Percentiles rank a stretch among this genome's conserved stretches.
These are phyloP conservation scores for Rhinatrema bivittatum DNA, from an alignment of 2,797 vertebrate genomes.

Conservation along the genomic window DNA sequence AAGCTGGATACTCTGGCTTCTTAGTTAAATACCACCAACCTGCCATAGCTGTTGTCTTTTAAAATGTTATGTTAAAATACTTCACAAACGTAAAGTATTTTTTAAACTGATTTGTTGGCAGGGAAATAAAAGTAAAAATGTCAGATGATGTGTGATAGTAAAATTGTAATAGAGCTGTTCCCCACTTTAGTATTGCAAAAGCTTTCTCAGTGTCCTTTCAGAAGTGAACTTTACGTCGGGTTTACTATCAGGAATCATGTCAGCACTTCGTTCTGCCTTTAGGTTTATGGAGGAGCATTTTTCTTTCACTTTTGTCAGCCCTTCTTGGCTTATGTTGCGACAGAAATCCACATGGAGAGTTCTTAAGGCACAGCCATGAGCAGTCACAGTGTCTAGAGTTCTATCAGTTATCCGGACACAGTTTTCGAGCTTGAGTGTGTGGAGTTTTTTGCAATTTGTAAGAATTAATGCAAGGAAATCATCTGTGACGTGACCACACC, in stretches of 20 bases:
- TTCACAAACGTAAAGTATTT: no score
- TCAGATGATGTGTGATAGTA: not conserved
- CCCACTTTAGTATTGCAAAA: slow-evolving; percentile 44
- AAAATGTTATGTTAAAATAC: no score
- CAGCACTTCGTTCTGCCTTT: slow-evolving; percentile 75
- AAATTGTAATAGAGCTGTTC: not conserved
- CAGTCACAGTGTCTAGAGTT: slow-evolving; percentile 56
- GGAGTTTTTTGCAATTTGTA: slow-evolving; percentile 63
- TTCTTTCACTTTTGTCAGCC: slow-evolving; percentile 55
- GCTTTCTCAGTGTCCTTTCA: slow-evolving; percentile 51
- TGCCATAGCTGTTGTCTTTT: no score
- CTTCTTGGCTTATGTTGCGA: slow-evolving; percentile 74
- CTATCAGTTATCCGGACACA: slow-evolving; percentile 82
- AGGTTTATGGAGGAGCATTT: slow-evolving; percentile 61
- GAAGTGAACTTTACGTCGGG: slow-evolving; percentile 44
- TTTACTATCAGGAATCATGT: slow-evolving; percentile 79
- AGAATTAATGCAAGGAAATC: slow-evolving; percentile 60
- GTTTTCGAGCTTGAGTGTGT: slow-evolving; percentile 74
- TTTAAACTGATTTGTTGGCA: no score
- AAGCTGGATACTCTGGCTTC: no score
- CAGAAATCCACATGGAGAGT: slow-evolving; percentile 86
- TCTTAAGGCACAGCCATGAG: slow-evolving; percentile 53
- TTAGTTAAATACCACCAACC: no score
- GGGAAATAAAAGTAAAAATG: no score
- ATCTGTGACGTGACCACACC: slow-evolving; percentile 83